Percentiles rank a stretch among this genome's conserved stretches.
phyloP scores from a whole-genome alignment of 1,140 invertebrate species.

The Drosophila equinoxialis region DNA sequence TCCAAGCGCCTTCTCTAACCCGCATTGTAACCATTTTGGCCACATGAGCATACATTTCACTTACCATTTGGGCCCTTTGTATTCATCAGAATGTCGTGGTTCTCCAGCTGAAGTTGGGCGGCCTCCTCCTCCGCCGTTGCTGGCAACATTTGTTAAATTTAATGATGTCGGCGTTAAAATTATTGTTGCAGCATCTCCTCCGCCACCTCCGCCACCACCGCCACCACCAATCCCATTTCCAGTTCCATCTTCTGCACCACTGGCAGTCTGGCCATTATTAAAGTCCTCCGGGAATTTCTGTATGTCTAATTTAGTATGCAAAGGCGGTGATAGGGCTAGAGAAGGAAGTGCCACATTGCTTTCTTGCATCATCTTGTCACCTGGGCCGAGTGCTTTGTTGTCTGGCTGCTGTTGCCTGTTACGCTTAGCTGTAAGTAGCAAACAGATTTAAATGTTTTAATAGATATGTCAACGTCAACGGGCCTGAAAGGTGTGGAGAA shows the following conservation, averaged over 20 bases:
- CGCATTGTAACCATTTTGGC: conserved; percentile 25
- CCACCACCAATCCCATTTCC: conserved; percentile 21
- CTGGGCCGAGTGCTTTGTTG: conserved; percentile 49
- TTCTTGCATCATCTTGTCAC: conserved; percentile 61
- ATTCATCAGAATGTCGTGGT: conserved; percentile 44
- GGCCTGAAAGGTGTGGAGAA: conserved; percentile 10
- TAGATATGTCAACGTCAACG: conserved; percentile 36
- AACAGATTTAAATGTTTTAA: conserved; percentile 63
- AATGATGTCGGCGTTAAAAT: conserved; percentile 82
- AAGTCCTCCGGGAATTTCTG: conserved; percentile 67
- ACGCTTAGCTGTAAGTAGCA: conserved; percentile 62
- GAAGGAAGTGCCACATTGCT: conserved; percentile 24
- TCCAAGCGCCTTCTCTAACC: background rate
- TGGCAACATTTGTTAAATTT: conserved; percentile 75
- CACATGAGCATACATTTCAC: conserved; percentile 61
- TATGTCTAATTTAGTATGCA: conserved; percentile 79
- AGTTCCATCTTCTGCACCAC: conserved; percentile 8
- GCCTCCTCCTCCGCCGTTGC: conserved; percentile 17
- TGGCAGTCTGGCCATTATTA: conserved; percentile 45
- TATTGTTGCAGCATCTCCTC: conserved; percentile 78
- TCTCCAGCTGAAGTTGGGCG: conserved; percentile 24
- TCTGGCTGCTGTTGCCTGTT: conserved; percentile 42
- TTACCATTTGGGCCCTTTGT: conserved; percentile 80
- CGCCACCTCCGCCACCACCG: conserved; percentile 49
- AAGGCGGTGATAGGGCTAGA: conserved; percentile 17